phyloP scores from a whole-genome alignment of 2,113 vertebrate genomes.

The Ameiurus melas region DNA sequence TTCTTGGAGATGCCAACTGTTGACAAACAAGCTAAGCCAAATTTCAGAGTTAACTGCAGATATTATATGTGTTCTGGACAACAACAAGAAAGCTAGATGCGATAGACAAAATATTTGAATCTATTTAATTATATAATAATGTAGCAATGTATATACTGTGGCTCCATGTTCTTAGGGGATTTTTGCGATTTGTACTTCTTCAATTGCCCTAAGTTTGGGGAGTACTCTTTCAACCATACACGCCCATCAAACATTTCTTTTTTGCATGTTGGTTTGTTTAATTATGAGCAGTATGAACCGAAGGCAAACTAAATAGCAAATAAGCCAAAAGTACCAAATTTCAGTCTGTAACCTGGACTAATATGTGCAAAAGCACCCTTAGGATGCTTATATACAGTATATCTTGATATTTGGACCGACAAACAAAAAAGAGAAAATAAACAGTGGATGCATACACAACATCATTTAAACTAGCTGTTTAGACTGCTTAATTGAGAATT shows the following conservation, averaged over 20 bases:
- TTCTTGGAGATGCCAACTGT: neutral
- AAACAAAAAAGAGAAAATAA: neutral
- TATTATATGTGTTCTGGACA: neutral
- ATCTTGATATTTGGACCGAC: neutral
- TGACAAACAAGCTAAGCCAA: neutral
- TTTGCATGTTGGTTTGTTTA: neutral
- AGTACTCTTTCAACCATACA: neutral
- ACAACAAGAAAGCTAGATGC: neutral
- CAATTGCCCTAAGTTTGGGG: neutral
- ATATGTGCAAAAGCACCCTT: neutral
- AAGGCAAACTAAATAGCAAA: neutral
- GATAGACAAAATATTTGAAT: neutral
- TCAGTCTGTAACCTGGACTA: neutral
- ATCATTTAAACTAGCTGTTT: neutral
- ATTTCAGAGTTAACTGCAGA: neutral
- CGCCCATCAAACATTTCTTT: neutral
- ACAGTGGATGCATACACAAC: neutral
- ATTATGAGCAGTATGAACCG: neutral
- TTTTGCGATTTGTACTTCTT: neutral
- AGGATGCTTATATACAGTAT: neutral
- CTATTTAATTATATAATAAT: neutral
- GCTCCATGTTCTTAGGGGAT: neutral
- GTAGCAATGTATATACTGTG: neutral
- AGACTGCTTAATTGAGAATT: neutral
- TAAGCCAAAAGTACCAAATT: neutral